phyloP scores from a whole-genome alignment of 2,888 invertebrate genomes.

The Mythimna ferrago region DNA sequence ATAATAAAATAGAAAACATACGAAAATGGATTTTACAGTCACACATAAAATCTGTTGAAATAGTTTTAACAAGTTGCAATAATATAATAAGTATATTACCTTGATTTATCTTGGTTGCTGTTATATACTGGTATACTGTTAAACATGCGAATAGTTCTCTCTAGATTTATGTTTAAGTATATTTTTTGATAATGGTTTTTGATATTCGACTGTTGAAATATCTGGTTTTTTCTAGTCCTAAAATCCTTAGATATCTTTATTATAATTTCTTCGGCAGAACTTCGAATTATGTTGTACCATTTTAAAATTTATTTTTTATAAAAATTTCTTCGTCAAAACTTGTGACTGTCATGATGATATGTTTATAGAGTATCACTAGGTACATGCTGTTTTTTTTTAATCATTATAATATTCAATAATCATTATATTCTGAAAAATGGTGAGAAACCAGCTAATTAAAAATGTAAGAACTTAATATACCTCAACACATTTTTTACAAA shows the following conservation, averaged over 20 bases:
- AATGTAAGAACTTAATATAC: background rate
- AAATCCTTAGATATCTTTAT: background rate
- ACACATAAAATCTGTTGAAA: background rate
- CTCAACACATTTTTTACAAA: background rate
- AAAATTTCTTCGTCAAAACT: background rate
- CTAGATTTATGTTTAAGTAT: background rate
- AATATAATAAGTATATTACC: background rate
- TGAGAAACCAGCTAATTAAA: background rate
- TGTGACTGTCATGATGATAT: background rate
- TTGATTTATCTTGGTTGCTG: background rate
- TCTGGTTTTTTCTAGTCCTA: constrained; percentile 22
- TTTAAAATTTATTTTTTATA: background rate
- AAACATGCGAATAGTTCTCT: too few species aligned
- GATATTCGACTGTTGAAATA: constrained; percentile 8
- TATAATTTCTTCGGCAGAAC: background rate
- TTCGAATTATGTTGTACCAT: background rate
- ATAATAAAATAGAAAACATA: background rate
- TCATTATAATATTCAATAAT: too few species aligned
- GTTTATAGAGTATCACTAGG: too few species aligned
- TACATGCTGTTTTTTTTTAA: too few species aligned
- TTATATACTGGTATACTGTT: too few species aligned
- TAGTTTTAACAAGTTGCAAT: background rate
- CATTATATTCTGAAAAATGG: too few species aligned
- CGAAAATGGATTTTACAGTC: background rate
- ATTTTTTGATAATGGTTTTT: background rate